These are phyloP conservation scores for Colletes latitarsis DNA, from an alignment of 1,140 invertebrate species.

Conservation along the genomic window DNA sequence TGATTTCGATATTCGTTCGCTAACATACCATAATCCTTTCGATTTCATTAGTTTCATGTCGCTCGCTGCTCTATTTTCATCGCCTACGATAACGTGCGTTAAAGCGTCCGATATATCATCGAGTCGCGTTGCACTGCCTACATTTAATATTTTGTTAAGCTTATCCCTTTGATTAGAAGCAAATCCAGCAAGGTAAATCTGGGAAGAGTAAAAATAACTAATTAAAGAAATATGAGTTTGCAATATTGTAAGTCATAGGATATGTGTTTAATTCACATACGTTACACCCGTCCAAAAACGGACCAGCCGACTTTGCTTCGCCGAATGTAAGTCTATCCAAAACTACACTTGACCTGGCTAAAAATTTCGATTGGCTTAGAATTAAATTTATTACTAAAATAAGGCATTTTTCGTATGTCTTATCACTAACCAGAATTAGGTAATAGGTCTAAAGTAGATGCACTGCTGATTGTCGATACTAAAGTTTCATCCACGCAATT, in stretches of 20 bases:
- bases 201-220: constrained; percentile 38
- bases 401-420: constrained; percentile 34
- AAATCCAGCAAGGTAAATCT: constrained; percentile 87
- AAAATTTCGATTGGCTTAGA: constrained; percentile 1
- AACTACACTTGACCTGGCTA: constrained; percentile 48
- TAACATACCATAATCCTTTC: constrained; percentile 72
- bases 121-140: constrained; percentile 90
- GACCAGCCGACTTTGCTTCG: constrained; percentile 86
- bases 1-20: not conserved
- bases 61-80: constrained; percentile 76
- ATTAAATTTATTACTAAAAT: constrained; percentile 57
- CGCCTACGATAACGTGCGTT: constrained; percentile 90
- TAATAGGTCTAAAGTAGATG: constrained; percentile 44
- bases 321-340: constrained; percentile 84
- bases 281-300: constrained; percentile 92
- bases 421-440: constrained; percentile 23
- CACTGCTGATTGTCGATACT: constrained; percentile 41
- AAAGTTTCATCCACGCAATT: constrained; percentile 52
- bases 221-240: not conserved
- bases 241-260: constrained; percentile 27
- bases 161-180: constrained; percentile 85
- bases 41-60: constrained; percentile 80
- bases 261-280: constrained; percentile 79
- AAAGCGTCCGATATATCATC: constrained; percentile 88
- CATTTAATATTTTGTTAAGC: constrained; percentile 88